Evolutionary conservation across 1,140 invertebrate genomes (phyloP).

Genomic region (Batillaria attramentaria): DNA sequence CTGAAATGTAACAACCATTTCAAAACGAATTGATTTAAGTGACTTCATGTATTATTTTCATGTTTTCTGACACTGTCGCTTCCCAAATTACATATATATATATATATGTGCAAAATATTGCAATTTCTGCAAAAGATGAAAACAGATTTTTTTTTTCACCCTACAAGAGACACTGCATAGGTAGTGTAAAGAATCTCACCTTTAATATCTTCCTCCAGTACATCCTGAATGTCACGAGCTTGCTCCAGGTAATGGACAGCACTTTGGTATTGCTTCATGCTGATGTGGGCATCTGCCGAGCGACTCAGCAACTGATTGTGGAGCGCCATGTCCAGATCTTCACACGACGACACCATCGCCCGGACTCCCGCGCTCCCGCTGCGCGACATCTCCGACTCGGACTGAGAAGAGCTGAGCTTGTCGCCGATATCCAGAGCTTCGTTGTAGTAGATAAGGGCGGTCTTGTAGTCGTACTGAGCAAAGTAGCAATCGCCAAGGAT

Average conservation of each 20-base stretch:
- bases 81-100: too few relatives aligned
- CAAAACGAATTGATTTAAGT: too few relatives aligned
- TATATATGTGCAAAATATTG: too few relatives aligned
- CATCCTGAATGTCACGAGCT: constrained; percentile 66
- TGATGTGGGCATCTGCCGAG: constrained; percentile 67
- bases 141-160: too few relatives aligned
- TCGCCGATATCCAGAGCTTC: constrained; percentile 65
- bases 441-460: constrained; percentile 64
- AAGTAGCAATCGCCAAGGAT: constrained; percentile 68
- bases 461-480: constrained; percentile 68
- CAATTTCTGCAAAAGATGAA: too few relatives aligned
- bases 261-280: constrained; percentile 68
- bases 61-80: too few relatives aligned
- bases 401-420: constrained; percentile 36
- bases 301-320: constrained; percentile 67
- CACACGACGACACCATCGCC: constrained; percentile 59
- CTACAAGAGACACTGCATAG: too few relatives aligned
- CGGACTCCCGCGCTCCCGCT: constrained; percentile 20
- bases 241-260: constrained; percentile 66
- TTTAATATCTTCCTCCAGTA: constrained; percentile 67
- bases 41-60: too few relatives aligned
- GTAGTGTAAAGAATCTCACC: too few relatives aligned
- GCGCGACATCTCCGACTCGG: constrained; percentile 48
- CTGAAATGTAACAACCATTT: too few relatives aligned
- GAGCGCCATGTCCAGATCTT: constrained; percentile 66